phyloP scores from a whole-genome alignment of 2,888 invertebrate genomes.

The Crepidodera aurea region DNA sequence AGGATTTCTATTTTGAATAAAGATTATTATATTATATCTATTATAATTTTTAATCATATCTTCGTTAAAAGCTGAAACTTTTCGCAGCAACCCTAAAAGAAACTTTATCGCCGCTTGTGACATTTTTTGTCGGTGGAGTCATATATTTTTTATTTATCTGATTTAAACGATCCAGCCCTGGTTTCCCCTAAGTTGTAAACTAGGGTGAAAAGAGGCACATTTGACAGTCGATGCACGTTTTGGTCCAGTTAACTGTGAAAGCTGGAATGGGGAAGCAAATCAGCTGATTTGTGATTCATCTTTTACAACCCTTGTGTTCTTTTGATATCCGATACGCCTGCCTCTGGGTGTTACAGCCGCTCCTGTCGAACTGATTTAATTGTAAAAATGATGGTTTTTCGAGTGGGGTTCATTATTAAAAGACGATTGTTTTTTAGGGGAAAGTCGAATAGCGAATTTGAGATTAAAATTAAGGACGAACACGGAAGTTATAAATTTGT shows the following conservation, averaged over 20 bases:
- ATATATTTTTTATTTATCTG: neutral
- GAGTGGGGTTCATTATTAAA: conserved; percentile 21
- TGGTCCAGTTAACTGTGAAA: conserved; percentile 57
- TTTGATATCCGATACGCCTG: conserved; percentile 41
- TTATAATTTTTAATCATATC: too few species aligned
- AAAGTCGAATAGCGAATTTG: conserved; percentile 54
- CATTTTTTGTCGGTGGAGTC: too few species aligned
- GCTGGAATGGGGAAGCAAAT: conserved; percentile 48
- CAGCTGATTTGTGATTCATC: conserved; percentile 57
- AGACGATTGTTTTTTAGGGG: conserved; percentile 10
- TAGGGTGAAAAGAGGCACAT: conserved; percentile 46
- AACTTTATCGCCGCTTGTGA: too few species aligned
- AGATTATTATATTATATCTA: too few species aligned
- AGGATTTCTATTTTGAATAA: too few species aligned
- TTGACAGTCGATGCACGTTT: conserved; percentile 58
- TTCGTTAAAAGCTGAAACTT: too few species aligned
- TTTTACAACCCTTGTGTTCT: conserved; percentile 38
- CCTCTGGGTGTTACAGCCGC: conserved; percentile 10
- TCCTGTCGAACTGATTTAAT: conserved; percentile 37
- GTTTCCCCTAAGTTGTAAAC: conserved; percentile 34
- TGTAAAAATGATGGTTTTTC: conserved; percentile 34
- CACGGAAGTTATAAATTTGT: too few species aligned
- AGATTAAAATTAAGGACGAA: conserved; percentile 41
- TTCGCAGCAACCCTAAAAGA: too few species aligned
- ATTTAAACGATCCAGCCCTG: conserved; percentile 14